Evolutionary conservation across 2,113 vertebrate genomes (phyloP).

Genomic region (Pachypanchax playfairii): DNA sequence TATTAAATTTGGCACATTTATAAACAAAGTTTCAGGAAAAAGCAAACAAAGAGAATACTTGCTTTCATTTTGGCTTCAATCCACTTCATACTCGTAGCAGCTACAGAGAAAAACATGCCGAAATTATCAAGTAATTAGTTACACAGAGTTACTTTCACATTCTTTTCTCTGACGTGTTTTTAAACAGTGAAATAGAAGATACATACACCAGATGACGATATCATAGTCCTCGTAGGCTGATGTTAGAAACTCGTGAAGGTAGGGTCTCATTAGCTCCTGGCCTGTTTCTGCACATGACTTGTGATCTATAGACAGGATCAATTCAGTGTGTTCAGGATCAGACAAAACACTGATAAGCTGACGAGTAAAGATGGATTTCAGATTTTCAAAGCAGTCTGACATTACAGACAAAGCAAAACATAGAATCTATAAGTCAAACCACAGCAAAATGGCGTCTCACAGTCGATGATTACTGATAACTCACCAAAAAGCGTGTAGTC

Average conservation of each 20-base stretch:
- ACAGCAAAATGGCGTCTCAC: neutral
- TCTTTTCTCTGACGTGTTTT: neutral
- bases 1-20: neutral
- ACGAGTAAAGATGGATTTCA: neutral
- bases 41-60: constrained; percentile 57
- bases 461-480: constrained; percentile 48
- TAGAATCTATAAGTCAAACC: neutral
- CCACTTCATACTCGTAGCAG: constrained; percentile 99
- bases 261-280: constrained; percentile 96
- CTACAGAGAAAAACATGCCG: constrained; percentile 81
- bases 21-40: neutral
- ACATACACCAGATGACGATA: constrained; percentile 99
- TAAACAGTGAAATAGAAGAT: constrained; percentile 5
- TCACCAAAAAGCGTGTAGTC: constrained; percentile 98
- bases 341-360: neutral
- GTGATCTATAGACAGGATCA: constrained; percentile 82
- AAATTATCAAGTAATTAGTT: neutral
- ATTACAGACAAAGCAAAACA: neutral
- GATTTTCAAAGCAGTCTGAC: neutral
- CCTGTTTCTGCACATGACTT: constrained; percentile 98
- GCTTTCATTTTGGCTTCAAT: constrained; percentile 99
- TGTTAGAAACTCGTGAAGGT: constrained; percentile 96
- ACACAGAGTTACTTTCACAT: neutral
- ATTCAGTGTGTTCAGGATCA: neutral
- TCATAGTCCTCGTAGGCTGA: constrained; percentile 98